A percentile compares a stretch with the other conserved stretches of the same genome.
These are phyloP conservation scores for Enteromius fasciolatus DNA, from an alignment of 2,797 vertebrate species.

Conservation along the genomic window DNA sequence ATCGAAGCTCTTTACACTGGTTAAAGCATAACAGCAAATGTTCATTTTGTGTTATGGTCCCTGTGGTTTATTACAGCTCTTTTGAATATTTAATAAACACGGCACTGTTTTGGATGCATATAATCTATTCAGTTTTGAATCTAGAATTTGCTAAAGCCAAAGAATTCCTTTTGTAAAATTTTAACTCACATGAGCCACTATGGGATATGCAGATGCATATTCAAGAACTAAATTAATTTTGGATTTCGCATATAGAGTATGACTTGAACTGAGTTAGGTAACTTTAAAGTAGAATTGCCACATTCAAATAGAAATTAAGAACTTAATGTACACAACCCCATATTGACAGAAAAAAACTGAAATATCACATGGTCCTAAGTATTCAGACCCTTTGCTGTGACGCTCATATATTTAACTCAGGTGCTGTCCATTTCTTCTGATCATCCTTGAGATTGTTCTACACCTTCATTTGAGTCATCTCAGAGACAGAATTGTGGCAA, in stretches of 20 bases:
- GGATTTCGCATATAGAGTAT: not conserved
- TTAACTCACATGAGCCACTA: not conserved
- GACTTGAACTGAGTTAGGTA: not conserved
- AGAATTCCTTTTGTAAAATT: not conserved
- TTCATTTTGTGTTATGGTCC: conserved; percentile 19
- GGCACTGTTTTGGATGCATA: conserved; percentile 9
- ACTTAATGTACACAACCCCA: too few relatives aligned
- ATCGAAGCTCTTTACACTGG: conserved; percentile 13
- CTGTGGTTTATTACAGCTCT: conserved; percentile 19
- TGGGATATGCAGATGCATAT: conserved; percentile 32
- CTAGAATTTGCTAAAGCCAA: not conserved
- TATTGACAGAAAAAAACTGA: too few relatives aligned
- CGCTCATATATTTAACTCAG: too few relatives aligned
- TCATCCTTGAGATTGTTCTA: too few relatives aligned
- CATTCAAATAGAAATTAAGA: not conserved
- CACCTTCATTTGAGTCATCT: too few relatives aligned
- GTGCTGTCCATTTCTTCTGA: too few relatives aligned
- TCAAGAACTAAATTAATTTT: not conserved
- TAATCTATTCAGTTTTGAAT: conserved; percentile 30
- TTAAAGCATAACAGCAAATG: not conserved
- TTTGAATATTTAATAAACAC: conserved; percentile 30
- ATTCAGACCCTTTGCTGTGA: too few relatives aligned
- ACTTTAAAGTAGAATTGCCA: conserved; percentile 4
- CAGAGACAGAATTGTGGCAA: too few relatives aligned
- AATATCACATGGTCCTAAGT: too few relatives aligned